These are phyloP conservation scores for Ranitomeya imitator DNA, from an alignment of 2,113 vertebrate species.

Conservation along the genomic window DNA sequence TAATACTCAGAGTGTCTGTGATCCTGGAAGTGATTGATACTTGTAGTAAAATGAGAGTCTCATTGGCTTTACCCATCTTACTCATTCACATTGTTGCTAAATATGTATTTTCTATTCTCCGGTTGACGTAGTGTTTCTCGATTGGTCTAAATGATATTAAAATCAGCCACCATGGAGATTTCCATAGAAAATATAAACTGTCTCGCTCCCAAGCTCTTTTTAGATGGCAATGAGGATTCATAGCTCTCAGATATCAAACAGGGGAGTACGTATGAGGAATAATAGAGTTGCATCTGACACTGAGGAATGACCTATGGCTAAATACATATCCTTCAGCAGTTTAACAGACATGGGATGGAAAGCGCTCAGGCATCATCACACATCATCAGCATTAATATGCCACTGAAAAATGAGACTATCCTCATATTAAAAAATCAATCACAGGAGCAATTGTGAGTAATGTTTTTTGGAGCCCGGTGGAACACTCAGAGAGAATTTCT, in stretches of 20 bases:
- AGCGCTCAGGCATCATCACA: conserved; percentile 52
- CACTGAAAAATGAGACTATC: conserved; percentile 53
- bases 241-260: conserved; percentile 50
- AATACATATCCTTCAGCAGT: conserved; percentile 57
- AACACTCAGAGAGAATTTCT: not conserved
- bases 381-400: conserved; percentile 58
- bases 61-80: not conserved
- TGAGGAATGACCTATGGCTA: conserved; percentile 57
- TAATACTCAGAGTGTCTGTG: too few relatives aligned
- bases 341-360: conserved; percentile 56
- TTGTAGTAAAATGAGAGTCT: not conserved
- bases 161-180: conserved; percentile 26
- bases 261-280: conserved; percentile 49
- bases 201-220: conserved; percentile 32
- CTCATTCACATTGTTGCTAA: not conserved
- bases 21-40: not conserved
- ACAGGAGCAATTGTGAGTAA: conserved; percentile 41
- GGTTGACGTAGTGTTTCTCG: not conserved
- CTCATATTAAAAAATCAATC: conserved; percentile 59
- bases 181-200: conserved; percentile 38
- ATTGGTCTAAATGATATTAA: conserved; percentile 30
- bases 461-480: not conserved
- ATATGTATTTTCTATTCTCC: not conserved
- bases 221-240: conserved; percentile 56
- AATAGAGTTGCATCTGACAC: conserved; percentile 57